Evolutionary conservation across 2,888 invertebrate species (phyloP).

Genomic region (Athalia circularis): DNA sequence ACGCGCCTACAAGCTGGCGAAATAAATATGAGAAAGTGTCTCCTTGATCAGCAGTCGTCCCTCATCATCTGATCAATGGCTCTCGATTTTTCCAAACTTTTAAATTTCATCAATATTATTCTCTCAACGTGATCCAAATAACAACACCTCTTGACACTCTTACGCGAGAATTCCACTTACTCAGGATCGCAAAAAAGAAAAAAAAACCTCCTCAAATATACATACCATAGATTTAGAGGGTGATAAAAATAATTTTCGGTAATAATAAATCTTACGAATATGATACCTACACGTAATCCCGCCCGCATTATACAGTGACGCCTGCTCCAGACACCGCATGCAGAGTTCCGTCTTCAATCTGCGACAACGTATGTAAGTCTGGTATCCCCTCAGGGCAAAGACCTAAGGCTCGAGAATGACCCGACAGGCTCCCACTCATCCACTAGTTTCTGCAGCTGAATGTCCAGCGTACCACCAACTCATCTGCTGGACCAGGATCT

Average conservation of each 20-base stretch:
- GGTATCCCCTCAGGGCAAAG: slow-evolving; percentile 33
- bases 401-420: slow-evolving; percentile 41
- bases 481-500: slow-evolving; percentile 43
- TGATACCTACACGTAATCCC: too few species aligned
- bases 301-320: too few species aligned
- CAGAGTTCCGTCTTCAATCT: slow-evolving; percentile 19
- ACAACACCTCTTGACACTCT: too few species aligned
- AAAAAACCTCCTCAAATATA: too few species aligned
- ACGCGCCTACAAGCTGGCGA: slow-evolving; percentile 34
- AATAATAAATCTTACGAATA: too few species aligned
- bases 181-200: too few species aligned
- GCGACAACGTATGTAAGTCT: slow-evolving; percentile 33
- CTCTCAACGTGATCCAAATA: too few species aligned
- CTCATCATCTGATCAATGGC: background rate
- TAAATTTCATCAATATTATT: too few species aligned
- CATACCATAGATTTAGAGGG: too few species aligned
- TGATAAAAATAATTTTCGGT: too few species aligned
- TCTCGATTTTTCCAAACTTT: background rate
- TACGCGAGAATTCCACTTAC: too few species aligned
- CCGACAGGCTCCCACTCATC: slow-evolving; percentile 39
- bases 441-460: slow-evolving; percentile 29
- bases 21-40: slow-evolving; percentile 42
- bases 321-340: background rate
- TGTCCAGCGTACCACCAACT: slow-evolving; percentile 41
- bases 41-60: slow-evolving; percentile 5